A percentile compares a stretch with the other conserved stretches of the same genome.
Evolutionary conservation across 2,113 vertebrate species (phyloP).

Genomic region (Eptatretus burgeri): DNA sequence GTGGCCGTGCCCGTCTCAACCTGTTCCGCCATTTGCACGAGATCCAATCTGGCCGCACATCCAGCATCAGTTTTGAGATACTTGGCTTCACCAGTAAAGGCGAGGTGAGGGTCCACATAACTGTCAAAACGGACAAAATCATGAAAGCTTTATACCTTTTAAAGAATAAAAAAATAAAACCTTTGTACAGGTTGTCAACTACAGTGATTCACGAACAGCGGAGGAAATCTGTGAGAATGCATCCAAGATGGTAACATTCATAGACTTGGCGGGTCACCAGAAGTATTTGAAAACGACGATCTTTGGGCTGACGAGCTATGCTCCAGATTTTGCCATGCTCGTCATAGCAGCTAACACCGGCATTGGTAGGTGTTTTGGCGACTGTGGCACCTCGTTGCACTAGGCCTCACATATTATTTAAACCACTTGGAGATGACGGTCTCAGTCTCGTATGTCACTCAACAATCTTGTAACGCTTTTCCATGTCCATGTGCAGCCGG

Average conservation of each 20-base stretch:
- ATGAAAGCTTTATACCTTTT: too few species aligned
- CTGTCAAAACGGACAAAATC: too few species aligned
- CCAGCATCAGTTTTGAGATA: constrained; percentile 97
- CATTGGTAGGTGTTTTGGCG: constrained; percentile 32
- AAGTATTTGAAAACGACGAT: constrained; percentile 96
- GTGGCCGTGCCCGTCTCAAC: constrained; percentile 73
- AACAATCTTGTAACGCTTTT: too few species aligned
- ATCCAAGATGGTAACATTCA: constrained; percentile 99
- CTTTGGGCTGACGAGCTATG: constrained; percentile 91
- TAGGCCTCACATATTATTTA: too few species aligned
- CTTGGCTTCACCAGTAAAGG: constrained; percentile 91
- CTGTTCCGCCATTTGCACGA: constrained; percentile 93
- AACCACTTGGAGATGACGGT: too few species aligned
- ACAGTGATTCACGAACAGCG: constrained; percentile 78
- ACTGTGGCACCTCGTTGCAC: too few species aligned
- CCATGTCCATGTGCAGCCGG: constrained; percentile 26
- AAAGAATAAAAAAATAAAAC: too few species aligned
- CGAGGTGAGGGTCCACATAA: constrained; percentile 26
- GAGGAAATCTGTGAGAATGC: constrained; percentile 94
- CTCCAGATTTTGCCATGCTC: constrained; percentile 89
- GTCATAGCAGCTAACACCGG: constrained; percentile 86
- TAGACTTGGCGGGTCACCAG: constrained; percentile 87
- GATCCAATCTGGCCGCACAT: constrained; percentile 84
- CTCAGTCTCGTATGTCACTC: too few species aligned
- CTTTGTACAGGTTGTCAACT: constrained; percentile 63